Conservation (phyloP, 1,140 invertebrate species). For the Halyomorpha halys region DNA sequence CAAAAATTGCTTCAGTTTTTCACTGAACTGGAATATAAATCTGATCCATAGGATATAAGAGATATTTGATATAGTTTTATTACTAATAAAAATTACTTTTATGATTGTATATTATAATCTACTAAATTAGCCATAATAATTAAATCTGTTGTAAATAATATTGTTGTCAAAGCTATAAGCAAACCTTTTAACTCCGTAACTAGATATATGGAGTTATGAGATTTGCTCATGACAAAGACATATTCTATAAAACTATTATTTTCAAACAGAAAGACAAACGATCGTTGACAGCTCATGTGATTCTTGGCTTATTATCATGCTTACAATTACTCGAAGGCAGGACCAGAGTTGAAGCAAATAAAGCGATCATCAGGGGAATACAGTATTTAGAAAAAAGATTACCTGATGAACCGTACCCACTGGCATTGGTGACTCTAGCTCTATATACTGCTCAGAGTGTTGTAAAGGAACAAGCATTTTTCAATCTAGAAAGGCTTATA, state of each 20-base stretch:
- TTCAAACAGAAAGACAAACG: constrained; percentile 29
- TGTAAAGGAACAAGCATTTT: constrained; percentile 38
- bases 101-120: no score
- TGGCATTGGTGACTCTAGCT: constrained; percentile 34
- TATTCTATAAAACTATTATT: not conserved
- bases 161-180: no score
- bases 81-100: no score
- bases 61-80: no score
- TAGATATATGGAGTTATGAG: no score
- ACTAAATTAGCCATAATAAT: no score
- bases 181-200: no score
- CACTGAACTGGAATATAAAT: no score
- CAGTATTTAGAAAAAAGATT: constrained; percentile 39
- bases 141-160: no score
- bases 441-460: constrained; percentile 31
- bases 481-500: not conserved
- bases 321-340: constrained; percentile 25
- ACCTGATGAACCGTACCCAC: constrained; percentile 39
- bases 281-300: constrained; percentile 42
- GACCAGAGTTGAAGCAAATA: constrained; percentile 15
- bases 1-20: no score
- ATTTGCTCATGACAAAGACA: no score
- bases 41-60: no score
- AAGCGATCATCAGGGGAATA: constrained; percentile 21
- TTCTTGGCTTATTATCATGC: constrained; percentile 38